Percentiles rank a stretch among this genome's conserved stretches.
Evolutionary conservation across 2,797 vertebrate genomes (phyloP).

Genomic region (Aplochiton taeniatus): DNA sequence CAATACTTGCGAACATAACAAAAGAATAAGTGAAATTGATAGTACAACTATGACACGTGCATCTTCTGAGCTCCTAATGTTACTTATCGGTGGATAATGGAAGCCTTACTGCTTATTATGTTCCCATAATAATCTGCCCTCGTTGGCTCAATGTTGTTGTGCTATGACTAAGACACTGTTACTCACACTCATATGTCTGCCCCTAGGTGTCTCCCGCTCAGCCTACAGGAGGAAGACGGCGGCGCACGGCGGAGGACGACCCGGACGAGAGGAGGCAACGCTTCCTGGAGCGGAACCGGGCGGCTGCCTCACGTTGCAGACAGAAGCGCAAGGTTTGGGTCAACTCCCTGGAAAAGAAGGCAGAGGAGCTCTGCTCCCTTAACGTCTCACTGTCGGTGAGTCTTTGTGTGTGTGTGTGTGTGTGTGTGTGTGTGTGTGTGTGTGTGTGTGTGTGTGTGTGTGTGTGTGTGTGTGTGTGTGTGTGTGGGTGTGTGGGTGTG

Average conservation of each 20-base stretch:
- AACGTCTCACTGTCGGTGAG: conserved; percentile 96
- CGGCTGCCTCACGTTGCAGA: conserved; percentile 93
- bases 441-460: conserved; percentile 6
- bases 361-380: conserved; percentile 90
- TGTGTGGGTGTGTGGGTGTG: neutral
- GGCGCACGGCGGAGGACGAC: conserved; percentile 89
- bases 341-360: conserved; percentile 93
- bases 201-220: conserved; percentile 93
- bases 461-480: neutral
- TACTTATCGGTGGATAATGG: no score
- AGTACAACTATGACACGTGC: no score
- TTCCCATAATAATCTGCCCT: no score
- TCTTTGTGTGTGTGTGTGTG: conserved; percentile 34
- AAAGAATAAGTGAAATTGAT: no score
- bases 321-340: conserved; percentile 98
- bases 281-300: conserved; percentile 93
- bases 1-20: no score
- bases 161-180: no score
- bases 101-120: no score
- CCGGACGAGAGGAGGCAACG: conserved; percentile 94
- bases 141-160: no score
- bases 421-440: neutral
- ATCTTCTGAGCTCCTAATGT: no score
- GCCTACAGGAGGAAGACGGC: conserved; percentile 89
- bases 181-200: neutral